Conservation (phyloP, 1,140 invertebrate genomes). For the Drepana arcuata region DNA sequence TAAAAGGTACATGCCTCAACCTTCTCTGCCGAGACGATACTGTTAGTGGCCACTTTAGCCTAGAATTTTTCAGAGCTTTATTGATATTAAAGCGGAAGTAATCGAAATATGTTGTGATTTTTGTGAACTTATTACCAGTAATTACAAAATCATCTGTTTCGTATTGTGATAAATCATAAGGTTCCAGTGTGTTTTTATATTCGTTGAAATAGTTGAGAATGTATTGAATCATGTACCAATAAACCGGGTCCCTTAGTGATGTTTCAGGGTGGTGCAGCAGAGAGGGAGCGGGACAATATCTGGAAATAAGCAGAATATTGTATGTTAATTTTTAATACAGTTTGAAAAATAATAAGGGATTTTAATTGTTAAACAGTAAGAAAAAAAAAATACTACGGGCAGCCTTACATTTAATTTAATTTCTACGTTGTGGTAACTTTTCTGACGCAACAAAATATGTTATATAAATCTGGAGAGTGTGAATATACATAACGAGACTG, state of each 20-base stretch:
- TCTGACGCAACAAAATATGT: too few species aligned
- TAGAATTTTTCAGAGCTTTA: slow-evolving; percentile 23
- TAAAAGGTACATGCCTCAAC: slow-evolving; percentile 73
- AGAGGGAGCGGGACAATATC: slow-evolving; percentile 65
- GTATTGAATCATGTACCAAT: slow-evolving; percentile 75
- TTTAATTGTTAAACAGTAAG: too few species aligned
- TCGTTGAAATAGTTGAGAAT: slow-evolving; percentile 72
- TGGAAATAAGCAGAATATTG: slow-evolving; percentile 20
- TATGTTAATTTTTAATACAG: too few species aligned
- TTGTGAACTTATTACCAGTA: slow-evolving; percentile 57
- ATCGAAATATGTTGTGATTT: slow-evolving; percentile 44
- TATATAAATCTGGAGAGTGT: too few species aligned
- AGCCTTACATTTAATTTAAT: too few species aligned
- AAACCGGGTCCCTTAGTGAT: slow-evolving; percentile 75
- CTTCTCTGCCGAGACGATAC: slow-evolving; percentile 54
- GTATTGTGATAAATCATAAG: slow-evolving; percentile 73
- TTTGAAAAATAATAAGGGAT: too few species aligned
- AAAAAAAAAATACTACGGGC: too few species aligned
- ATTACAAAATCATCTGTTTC: slow-evolving; percentile 68
- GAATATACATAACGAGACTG: too few species aligned
- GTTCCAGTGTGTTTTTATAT: slow-evolving; percentile 71
- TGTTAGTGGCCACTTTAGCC: slow-evolving; percentile 11
- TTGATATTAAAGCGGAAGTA: slow-evolving; percentile 41
- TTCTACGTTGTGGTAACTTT: too few species aligned
- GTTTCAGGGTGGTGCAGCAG: slow-evolving; percentile 73